Conservation (phyloP, 2,888 invertebrate species). For the Augochlorella aurata region DNA sequence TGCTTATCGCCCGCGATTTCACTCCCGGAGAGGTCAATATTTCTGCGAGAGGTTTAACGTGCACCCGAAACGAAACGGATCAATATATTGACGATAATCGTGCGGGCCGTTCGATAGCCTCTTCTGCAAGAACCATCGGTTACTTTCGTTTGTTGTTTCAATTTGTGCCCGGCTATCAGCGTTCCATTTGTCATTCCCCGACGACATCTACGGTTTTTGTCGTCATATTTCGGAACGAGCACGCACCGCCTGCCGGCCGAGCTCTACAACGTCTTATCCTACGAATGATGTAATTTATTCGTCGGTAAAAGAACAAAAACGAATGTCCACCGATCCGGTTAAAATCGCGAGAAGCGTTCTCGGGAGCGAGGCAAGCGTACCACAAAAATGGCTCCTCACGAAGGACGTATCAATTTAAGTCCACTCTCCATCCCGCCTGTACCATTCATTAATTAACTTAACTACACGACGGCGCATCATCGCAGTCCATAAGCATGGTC, state of each 20-base stretch:
- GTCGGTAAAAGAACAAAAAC: no score
- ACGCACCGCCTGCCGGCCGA: background rate
- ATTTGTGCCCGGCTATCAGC: constrained; percentile 50
- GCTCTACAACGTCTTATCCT: background rate
- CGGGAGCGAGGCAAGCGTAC: constrained; percentile 54
- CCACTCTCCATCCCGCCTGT: constrained; percentile 79
- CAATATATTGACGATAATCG: constrained; percentile 7
- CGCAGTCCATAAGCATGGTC: constrained; percentile 72
- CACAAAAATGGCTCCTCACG: constrained; percentile 77
- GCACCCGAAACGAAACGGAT: constrained; percentile 12
- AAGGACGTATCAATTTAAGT: constrained; percentile 82
- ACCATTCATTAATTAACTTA: constrained; percentile 82
- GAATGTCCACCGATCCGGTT: constrained; percentile 20
- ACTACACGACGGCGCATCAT: constrained; percentile 80
- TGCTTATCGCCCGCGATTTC: constrained; percentile 37
- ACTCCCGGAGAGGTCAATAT: background rate
- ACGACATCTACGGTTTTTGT: background rate
- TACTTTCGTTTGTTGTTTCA: constrained; percentile 59
- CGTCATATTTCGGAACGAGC: background rate
- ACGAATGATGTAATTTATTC: constrained; percentile 1
- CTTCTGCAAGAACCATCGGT: constrained; percentile 53
- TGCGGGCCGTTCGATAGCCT: constrained; percentile 54
- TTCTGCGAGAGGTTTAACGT: background rate
- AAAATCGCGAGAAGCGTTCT: constrained; percentile 39
- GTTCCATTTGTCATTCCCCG: constrained; percentile 18